Evolutionary conservation across 1,140 invertebrate genomes (phyloP), one percentile per base, ranked within the genome.

Genomic region (Cyrtorhinus lividipennis): DNA sequence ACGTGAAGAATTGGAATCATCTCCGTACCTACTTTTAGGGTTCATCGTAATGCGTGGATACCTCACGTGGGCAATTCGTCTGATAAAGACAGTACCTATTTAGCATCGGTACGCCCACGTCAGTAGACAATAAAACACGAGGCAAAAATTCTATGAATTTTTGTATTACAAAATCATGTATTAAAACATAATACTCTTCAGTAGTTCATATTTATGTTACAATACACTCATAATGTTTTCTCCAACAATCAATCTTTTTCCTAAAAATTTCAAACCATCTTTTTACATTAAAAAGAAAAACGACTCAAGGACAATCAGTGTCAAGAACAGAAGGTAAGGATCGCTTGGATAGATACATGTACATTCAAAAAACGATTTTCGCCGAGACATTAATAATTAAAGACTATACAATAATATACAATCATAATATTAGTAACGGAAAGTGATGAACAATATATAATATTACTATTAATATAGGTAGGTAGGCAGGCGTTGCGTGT

Each of bases 111-210:
- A n/a, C n/a, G n/a, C n/a, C n/a, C n/a, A n/a, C n/a, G n/a, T n/a
- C n/a, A n/a, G 30, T 38, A 8, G 30, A 38, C 5, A 38, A 38
- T 38, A 38, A 38, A 38, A 38, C 30, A 38, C 30, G 15, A 38
- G 30, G 30, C 30, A 15, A 38, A 38, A 38, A 38, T 38, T 38
- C 30, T 38, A 13, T 45, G 58, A 45, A 53, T 53, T 53, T 53
- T 53, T 22, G 22, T 64, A 64, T 64, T 64, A 64, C 30, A 66
- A 66, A 66, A 66, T 62, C 65, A 66, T 66, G 65, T 66, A 66
- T 66, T 66, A 66, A 65, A 66, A 66, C 65, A 66, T 66, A 66
- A 64, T 66, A 66, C 63, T 66, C 65, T 66, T 66, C 57, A 59
- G 64, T 64, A 64, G 38, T 59, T 62, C 30, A 58, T 56, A 38